Evolutionary conservation across 2,797 vertebrate genomes (phyloP).

Genomic region (Heteromormyrus szaboi): DNA sequence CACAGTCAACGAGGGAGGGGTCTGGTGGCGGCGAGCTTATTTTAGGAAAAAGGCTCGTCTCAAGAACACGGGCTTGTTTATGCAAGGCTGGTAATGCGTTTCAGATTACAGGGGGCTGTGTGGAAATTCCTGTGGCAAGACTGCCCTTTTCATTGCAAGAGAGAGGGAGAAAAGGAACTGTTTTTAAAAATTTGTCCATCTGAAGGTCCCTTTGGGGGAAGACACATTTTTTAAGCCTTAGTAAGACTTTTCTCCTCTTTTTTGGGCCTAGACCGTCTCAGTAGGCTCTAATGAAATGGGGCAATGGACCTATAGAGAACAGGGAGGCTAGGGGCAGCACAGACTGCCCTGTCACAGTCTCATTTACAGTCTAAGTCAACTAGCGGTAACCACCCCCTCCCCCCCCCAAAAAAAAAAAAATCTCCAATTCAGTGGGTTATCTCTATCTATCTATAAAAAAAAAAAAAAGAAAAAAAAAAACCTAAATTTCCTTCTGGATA

Average conservation of each 20-base stretch:
- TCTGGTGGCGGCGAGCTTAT: constrained; percentile 65
- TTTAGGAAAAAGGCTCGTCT: constrained; percentile 67
- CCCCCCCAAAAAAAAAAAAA: background rate
- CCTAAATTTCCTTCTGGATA: no score
- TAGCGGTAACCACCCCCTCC: background rate
- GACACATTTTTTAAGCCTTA: constrained; percentile 55
- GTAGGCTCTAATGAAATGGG: background rate
- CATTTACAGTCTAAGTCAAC: background rate
- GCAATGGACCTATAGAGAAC: background rate
- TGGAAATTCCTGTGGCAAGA: constrained; percentile 89
- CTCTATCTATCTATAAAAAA: no score
- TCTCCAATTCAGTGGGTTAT: background rate
- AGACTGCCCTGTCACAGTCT: background rate
- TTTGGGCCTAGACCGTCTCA: background rate
- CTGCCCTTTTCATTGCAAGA: constrained; percentile 69
- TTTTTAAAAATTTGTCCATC: constrained; percentile 35
- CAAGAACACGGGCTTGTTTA: constrained; percentile 73
- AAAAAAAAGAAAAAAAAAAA: no score
- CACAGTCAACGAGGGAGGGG: constrained; percentile 64
- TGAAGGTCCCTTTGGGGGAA: constrained; percentile 50
- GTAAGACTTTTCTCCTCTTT: constrained; percentile 26
- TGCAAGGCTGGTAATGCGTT: constrained; percentile 84
- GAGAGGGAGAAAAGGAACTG: constrained; percentile 32
- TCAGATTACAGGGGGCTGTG: constrained; percentile 86
- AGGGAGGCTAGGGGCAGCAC: background rate